These are phyloP conservation scores for Pseudorasbora parva DNA, from an alignment of 2,113 vertebrate genomes.

Conservation along the genomic window DNA sequence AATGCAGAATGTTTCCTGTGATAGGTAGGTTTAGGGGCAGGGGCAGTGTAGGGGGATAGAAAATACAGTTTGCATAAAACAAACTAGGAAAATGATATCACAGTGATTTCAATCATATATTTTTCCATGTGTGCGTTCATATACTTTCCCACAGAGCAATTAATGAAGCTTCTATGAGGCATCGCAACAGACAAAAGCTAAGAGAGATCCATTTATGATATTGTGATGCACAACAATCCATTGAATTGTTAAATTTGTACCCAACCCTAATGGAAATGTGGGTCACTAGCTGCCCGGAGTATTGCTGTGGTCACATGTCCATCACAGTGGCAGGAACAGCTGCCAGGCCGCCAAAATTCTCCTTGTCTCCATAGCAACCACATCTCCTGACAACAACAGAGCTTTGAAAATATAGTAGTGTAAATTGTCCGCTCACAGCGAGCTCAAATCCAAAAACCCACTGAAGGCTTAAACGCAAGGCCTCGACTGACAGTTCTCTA, in stretches of 20 bases:
- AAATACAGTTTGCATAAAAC: too few relatives aligned
- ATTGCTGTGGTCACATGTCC: constrained; percentile 40
- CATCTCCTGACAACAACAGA: constrained; percentile 50
- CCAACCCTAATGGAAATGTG: not conserved
- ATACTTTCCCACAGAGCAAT: not conserved
- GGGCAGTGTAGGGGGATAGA: too few relatives aligned
- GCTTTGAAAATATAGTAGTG: constrained; percentile 55
- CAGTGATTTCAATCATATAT: not conserved
- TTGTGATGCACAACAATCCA: not conserved
- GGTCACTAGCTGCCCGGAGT: constrained; percentile 36
- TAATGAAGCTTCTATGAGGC: not conserved
- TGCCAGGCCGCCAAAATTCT: constrained; percentile 25
- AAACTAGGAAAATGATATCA: not conserved
- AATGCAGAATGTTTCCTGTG: too few relatives aligned
- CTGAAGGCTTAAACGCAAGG: constrained; percentile 37
- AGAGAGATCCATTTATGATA: not conserved
- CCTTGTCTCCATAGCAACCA: constrained; percentile 55
- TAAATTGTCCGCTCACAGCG: constrained; percentile 43
- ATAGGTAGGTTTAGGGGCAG: too few relatives aligned
- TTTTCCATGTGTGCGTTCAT: not conserved
- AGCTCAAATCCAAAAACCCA: constrained; percentile 37
- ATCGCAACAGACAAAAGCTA: not conserved
- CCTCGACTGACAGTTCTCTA: constrained; percentile 23
- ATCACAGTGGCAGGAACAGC: constrained; percentile 25
- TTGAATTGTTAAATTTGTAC: not conserved